Evolutionary conservation across 2,797 vertebrate species (phyloP), one percentile per base, ranked within the genome.

Genomic region (Anguilla marmorata): DNA sequence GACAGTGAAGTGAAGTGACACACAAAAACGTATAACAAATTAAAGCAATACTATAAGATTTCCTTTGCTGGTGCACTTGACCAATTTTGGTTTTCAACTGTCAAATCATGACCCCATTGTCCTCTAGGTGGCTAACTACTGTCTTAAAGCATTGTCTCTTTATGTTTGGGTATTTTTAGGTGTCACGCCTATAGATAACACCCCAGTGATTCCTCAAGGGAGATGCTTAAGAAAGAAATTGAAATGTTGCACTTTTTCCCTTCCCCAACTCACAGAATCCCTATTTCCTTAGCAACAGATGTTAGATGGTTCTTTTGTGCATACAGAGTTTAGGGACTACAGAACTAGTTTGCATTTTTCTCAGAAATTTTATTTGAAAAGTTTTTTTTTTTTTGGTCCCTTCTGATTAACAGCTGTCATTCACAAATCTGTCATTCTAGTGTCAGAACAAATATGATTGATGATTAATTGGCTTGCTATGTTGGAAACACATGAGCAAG

Each of bases 281-380:
- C 0, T 41, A 79, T 79, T 45, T 37, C 33, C 37, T 45, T 45
- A 79, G 74, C 37, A 45, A 79, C 37, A 45, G 33, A 74, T 33
- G 33, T 21, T 45, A 21, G 37, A 21, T 24, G 37, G 37, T 21
- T 79, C 37, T 79, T 79, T 45, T 79, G 33, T 79, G 33, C 74
- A 19, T 3, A 45, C 14, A 45, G 33, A 24, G 37, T 19, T 45
- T 37, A 79, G 14, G 45, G 74, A 45, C 74, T 41, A 19, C 33
- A 74, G 37, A 41, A 79, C 33, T 41, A 33, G 37, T 45, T 79
- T 79, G 74, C 74, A 79, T 37, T 79, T 41, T 79, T 79, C 37
- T 79, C 74, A 41, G 74, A 8, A 33, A 74, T 33, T 74, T 74
- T 45, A 79, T 16, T 79, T 79, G 19, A 79, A 79, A 69, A 79